Evolutionary conservation across 2,797 vertebrate species (phyloP), one percentile per base, ranked within the genome.

Genomic region (Notolabrus celidotus): DNA sequence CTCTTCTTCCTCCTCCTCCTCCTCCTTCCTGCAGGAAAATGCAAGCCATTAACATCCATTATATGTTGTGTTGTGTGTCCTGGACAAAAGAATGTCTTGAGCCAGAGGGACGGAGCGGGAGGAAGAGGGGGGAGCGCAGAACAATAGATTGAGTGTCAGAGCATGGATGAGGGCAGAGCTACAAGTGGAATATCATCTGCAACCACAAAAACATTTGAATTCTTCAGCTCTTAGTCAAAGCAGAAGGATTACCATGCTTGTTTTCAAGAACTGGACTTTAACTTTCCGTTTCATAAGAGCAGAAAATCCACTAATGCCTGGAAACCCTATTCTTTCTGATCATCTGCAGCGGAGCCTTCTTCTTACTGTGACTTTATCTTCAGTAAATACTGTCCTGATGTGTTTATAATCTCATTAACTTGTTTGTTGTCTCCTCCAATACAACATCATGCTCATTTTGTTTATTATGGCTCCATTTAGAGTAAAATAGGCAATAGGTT

Each of bases 21-120:
- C 78, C 53, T 60, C 66, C 53, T 82, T 84, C 84, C 90, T 92
- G 79, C 66, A 83, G 87, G 79, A 86, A 86, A 82, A 77, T 38
- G 71, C 74, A 75, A 66, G 77, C 57, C 31, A 65, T 85, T 86
- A 81, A 63, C 20, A 1, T 54, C 70, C 67, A 83, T 83, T 79
- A 74, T 14, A 39, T 20, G 59, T 45, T 58, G 57, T 51, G 77
- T 27, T 68, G 72, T 60, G 57, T 38, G 55, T 63, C 52, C 58
- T 58, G 54, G 50, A 76, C 75, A 80, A 83, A 77, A 73, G 74
- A 77, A 73, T 31, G 73, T 83, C 69, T 83, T 31, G 4, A 52
- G 62, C 34, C 70, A 52, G 70, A 25, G 11, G 69, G 67, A 43
- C 49, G 67, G 10, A 55, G 51, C 67, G 80, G 38, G 67, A 34